Evolutionary conservation across 2,113 vertebrate species (phyloP), one percentile per base, ranked within the genome.

Genomic region (Chaetorhynchus papuensis): DNA sequence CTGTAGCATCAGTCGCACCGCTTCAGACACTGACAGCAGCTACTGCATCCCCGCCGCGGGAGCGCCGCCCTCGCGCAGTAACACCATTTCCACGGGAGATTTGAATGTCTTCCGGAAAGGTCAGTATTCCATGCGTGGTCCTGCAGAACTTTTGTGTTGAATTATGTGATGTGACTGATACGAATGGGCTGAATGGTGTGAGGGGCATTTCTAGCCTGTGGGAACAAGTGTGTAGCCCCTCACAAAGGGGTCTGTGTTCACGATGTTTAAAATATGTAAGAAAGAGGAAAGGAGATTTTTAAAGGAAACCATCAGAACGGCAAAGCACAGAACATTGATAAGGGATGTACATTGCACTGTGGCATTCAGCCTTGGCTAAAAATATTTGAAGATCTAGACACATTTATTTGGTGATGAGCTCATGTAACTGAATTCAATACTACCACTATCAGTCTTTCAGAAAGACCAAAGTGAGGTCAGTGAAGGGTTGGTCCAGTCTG

Each of bases 71-170:
- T 98, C 98, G 0, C 98, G 99, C 79, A 99, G 99, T 53, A 99
- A 99, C 95, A 99, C 99, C 79, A 98, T 99, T 50, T 99, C 99
- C 75, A 99, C 99, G 6, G 97, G 98, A 97, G 99, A 99, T 83
- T 52, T 98, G 63, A 98, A 98, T 71, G 98, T 98, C 79, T 96
- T 99, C 63, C 98, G 98, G 14, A 99, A 99, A 99, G 99, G 99
- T 99, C 96, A 95, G 98, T 96, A 28, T 33, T 18, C 15, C 2
- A 0, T 6, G 5, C 12, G 20, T 42, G 60, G 2, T 14, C n/a
- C 65, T 8, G 11, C 19, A 27, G 12, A 13, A 2, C 7, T 35
- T 6, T 7, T 33, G 31, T 22, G 31, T 23, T 16, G 14, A 27
- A 2, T 30, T 42, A 3, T 8, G 45, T 8, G 30, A 6, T 47